phyloP scores from a whole-genome alignment of 64 coral and sea anemone species.

The Catalaphyllia jardinei region DNA sequence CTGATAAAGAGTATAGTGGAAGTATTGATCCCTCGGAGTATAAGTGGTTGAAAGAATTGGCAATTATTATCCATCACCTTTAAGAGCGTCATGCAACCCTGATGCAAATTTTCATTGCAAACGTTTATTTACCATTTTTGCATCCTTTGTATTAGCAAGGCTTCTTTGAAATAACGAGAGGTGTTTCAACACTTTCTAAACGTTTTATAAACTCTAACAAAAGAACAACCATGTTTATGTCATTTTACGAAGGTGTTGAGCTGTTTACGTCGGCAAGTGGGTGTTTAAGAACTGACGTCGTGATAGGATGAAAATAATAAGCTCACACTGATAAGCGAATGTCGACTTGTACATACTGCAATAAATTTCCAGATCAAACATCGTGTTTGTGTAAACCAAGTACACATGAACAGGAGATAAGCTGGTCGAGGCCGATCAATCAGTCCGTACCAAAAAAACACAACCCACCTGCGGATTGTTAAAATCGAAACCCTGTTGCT shows the following conservation, averaged over 20 bases:
- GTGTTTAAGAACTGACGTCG: not conserved
- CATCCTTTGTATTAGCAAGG: no score
- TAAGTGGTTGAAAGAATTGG: no score
- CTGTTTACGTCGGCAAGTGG: not conserved
- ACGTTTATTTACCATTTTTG: no score
- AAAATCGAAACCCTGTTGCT: no score
- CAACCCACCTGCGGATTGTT: not conserved
- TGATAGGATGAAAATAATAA: not conserved
- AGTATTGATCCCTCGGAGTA: no score
- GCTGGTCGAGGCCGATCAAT: not conserved
- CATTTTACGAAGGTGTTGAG: not conserved
- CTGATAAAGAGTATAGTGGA: no score
- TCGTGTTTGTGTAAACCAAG: not conserved
- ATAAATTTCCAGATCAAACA: not conserved
- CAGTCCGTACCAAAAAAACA: not conserved
- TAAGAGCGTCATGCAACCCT: no score
- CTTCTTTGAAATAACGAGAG: no score
- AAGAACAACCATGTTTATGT: not conserved
- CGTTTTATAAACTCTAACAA: not conserved
- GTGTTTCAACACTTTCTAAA: not conserved
- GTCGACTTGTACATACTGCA: not conserved
- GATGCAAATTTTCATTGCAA: no score
- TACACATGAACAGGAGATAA: not conserved
- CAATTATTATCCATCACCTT: no score
- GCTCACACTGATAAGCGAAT: not conserved